Percentiles rank a stretch among this genome's conserved stretches.
Evolutionary conservation across 2,888 invertebrate species (phyloP).

Genomic region (Pyrochroa serraticornis): DNA sequence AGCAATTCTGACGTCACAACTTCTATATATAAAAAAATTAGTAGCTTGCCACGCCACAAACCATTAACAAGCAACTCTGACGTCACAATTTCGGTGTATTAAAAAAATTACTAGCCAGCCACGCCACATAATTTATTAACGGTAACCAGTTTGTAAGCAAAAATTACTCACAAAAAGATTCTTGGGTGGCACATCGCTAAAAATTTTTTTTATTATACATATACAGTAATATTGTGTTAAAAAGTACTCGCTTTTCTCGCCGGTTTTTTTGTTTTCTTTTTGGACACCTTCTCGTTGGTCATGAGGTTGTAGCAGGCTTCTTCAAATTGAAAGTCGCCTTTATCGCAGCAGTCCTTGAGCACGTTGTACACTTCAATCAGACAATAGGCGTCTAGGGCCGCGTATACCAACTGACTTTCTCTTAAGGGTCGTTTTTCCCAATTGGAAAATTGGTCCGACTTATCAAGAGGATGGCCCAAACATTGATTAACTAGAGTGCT

Average conservation of each 20-base stretch:
- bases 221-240: conserved; percentile 13
- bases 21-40: no score
- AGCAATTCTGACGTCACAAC: not conserved
- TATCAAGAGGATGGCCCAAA: conserved; percentile 78
- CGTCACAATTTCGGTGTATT: no score
- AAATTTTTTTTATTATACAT: not conserved
- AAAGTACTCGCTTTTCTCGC: conserved; percentile 46
- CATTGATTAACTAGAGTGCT: conserved; percentile 77
- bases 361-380: conserved; percentile 79
- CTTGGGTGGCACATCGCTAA: no score
- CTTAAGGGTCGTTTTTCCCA: conserved; percentile 87
- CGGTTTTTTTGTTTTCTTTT: conserved; percentile 55
- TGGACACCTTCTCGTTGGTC: conserved; percentile 60
- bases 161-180: no score
- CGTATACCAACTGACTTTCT: conserved; percentile 79
- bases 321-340: conserved; percentile 65
- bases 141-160: no score
- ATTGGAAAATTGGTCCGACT: conserved; percentile 90
- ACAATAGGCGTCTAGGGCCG: conserved; percentile 88
- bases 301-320: conserved; percentile 68
- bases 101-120: no score
- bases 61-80: no score
- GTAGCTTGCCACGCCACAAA: no score
- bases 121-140: no score
- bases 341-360: conserved; percentile 60